Evolutionary conservation across 2,888 invertebrate species (phyloP).

Genomic region (Eulithis prunata): DNA sequence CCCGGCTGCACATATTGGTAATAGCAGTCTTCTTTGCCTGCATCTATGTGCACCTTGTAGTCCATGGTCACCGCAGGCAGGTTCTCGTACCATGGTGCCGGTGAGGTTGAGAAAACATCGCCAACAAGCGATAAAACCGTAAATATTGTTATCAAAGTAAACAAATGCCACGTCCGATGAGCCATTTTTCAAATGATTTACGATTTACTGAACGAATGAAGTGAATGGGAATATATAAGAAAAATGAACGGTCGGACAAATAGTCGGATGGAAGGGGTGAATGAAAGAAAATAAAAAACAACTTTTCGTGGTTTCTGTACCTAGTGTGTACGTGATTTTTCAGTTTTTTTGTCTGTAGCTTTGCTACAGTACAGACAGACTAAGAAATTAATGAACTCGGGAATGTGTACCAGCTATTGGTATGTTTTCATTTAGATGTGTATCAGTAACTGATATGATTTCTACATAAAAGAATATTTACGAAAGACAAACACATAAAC

Average conservation of each 20-base stretch:
- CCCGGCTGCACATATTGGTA: constrained; percentile 96
- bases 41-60: constrained; percentile 97
- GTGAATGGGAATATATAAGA: background rate
- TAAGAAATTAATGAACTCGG: constrained; percentile 15
- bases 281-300: background rate
- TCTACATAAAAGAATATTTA: too few relatives aligned
- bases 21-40: constrained; percentile 97
- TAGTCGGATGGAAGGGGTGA: background rate
- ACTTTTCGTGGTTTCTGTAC: too few relatives aligned
- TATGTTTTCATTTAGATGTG: too few relatives aligned
- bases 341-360: too few relatives aligned
- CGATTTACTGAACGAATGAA: constrained; percentile 35
- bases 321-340: too few relatives aligned
- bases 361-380: background rate
- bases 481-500: too few relatives aligned
- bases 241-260: too few relatives aligned
- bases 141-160: constrained; percentile 77
- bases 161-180: constrained; percentile 82
- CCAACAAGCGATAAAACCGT: constrained; percentile 79
- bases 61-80: constrained; percentile 97
- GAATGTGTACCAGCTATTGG: background rate
- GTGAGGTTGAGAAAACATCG: constrained; percentile 79
- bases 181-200: constrained; percentile 70
- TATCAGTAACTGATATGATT: too few relatives aligned
- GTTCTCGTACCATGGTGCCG: constrained; percentile 92